Percentiles rank a stretch among this genome's conserved stretches.
These are phyloP conservation scores for Danaus melanippus DNA, from an alignment of 1,140 invertebrate genomes.

Conservation along the genomic window DNA sequence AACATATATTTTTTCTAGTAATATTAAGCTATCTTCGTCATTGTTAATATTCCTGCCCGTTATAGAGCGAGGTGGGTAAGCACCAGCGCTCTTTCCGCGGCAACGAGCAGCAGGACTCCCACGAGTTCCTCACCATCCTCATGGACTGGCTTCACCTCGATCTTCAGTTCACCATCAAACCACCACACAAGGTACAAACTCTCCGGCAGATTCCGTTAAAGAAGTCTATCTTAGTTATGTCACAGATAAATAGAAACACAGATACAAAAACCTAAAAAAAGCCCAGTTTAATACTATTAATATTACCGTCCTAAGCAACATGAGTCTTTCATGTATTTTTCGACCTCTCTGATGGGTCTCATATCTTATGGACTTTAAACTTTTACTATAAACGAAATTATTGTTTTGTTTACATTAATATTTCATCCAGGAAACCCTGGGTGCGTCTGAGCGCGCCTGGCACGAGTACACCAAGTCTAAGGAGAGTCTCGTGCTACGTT, in stretches of 20 bases:
- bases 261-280: too few relatives aligned
- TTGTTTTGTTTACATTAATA: not conserved
- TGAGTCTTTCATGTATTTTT: too few relatives aligned
- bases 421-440: conserved; percentile 43
- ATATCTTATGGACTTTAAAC: too few relatives aligned
- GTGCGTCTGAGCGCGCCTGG: conserved; percentile 81
- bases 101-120: conserved; percentile 93
- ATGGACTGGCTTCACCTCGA: conserved; percentile 94
- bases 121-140: conserved; percentile 93
- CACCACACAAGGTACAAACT: conserved; percentile 45
- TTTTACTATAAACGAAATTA: too few relatives aligned
- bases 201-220: not conserved
- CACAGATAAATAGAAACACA: too few relatives aligned
- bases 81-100: conserved; percentile 85
- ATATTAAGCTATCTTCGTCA: too few relatives aligned
- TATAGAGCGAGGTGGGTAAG: conserved; percentile 80
- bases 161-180: conserved; percentile 73
- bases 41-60: not conserved
- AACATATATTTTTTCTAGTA: too few relatives aligned
- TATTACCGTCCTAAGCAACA: too few relatives aligned
- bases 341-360: too few relatives aligned
- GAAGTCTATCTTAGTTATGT: not conserved
- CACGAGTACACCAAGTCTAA: conserved; percentile 80
- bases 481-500: conserved; percentile 83
- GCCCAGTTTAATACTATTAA: too few relatives aligned